phyloP scores from a whole-genome alignment of 2,888 invertebrate genomes.

The Protonemura montana region DNA sequence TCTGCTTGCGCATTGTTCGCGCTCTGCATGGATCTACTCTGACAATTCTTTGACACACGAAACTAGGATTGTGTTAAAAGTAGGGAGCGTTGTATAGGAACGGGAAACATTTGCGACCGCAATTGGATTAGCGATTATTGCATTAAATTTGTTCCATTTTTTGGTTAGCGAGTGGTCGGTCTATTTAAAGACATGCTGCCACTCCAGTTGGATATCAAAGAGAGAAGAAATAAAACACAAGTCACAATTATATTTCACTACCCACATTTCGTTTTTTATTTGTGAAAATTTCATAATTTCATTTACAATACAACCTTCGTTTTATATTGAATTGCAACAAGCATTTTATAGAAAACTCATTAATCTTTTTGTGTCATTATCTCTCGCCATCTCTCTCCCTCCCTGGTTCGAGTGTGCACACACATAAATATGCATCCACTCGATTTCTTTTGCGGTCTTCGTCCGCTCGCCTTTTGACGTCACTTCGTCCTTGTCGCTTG shows the following conservation, averaged over 20 bases:
- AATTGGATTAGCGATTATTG: neutral
- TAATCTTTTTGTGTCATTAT: constrained; percentile 28
- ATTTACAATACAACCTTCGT: constrained; percentile 39
- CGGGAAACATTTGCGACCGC: constrained; percentile 31
- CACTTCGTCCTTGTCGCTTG: neutral
- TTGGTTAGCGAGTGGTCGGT: no score
- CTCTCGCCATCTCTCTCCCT: neutral
- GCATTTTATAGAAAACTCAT: constrained; percentile 46
- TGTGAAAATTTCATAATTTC: constrained; percentile 46
- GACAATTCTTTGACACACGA: neutral
- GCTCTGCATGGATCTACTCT: no score
- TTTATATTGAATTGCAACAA: constrained; percentile 42
- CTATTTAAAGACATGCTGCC: no score
- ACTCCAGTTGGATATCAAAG: no score
- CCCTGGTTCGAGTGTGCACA: neutral
- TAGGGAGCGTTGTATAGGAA: no score
- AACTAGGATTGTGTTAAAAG: neutral
- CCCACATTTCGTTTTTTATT: constrained; percentile 44
- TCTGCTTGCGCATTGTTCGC: neutral
- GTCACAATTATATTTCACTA: constrained; percentile 23
- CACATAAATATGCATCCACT: constrained; percentile 17
- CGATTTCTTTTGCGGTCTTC: constrained; percentile 31
- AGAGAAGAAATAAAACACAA: no score
- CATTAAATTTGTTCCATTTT: neutral
- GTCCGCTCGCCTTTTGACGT: constrained; percentile 39